phyloP scores from a whole-genome alignment of 23 tunicate species.

The Corella eumyota region DNA sequence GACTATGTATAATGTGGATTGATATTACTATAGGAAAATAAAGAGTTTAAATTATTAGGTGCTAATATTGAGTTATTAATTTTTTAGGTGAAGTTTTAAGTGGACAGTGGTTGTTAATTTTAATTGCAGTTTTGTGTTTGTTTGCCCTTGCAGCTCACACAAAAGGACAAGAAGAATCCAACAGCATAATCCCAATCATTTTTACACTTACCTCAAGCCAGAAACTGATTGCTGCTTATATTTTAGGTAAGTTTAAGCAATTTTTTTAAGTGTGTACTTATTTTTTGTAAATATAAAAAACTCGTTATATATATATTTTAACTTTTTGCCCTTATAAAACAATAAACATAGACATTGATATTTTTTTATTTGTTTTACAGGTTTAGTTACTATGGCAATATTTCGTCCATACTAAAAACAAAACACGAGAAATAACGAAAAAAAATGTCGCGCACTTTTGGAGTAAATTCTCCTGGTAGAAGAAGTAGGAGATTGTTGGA shows the following conservation, averaged over 20 bases:
- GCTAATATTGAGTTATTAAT: too few species aligned
- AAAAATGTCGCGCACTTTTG: slow-evolving; percentile 41
- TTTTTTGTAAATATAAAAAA: too few species aligned
- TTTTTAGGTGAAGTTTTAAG: slow-evolving; percentile 14
- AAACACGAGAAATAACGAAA: background rate
- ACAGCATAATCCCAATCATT: slow-evolving; percentile 13
- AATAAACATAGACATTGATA: background rate
- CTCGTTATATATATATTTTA: background rate
- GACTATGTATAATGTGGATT: too few species aligned
- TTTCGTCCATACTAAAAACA: background rate
- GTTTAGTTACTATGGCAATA: slow-evolving; percentile 23
- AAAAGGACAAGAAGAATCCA: slow-evolving; percentile 5
- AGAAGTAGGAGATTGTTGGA: slow-evolving; percentile 52
- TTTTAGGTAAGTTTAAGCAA: slow-evolving; percentile 7
- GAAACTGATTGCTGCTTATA: slow-evolving; percentile 21
- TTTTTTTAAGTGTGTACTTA: background rate
- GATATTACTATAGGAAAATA: too few species aligned
- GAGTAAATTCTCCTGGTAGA: slow-evolving; percentile 25
- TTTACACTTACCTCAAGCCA: slow-evolving; percentile 15
- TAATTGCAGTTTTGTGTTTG: slow-evolving; percentile 13
- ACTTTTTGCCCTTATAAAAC: background rate
- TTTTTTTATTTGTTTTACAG: background rate
- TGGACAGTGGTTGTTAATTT: slow-evolving; percentile 5
- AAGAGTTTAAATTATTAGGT: too few species aligned
- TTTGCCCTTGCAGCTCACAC: slow-evolving; percentile 15